Conservation (phyloP, 2,888 invertebrate genomes). For the Caenorhabditis imperialis region DNA sequence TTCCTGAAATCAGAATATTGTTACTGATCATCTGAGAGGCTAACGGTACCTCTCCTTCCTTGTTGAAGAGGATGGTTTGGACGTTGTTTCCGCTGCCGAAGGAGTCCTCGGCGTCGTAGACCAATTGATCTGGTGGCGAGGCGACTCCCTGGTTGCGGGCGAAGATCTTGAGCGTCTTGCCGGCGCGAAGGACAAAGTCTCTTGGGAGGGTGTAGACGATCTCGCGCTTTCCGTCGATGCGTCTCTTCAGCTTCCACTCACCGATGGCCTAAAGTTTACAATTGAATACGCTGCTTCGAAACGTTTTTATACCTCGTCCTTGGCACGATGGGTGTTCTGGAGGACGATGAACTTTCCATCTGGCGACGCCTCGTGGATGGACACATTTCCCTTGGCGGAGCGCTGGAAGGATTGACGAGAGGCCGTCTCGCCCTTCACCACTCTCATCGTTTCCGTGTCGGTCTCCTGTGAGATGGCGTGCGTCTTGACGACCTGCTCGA, state of each 20-base stretch:
- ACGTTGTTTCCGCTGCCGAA: slow-evolving; percentile 77
- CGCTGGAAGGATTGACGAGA: slow-evolving; percentile 81
- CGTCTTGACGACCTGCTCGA: slow-evolving; percentile 78
- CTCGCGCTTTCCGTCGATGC: slow-evolving; percentile 78
- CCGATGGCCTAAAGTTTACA: slow-evolving; percentile 53
- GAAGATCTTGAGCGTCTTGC: slow-evolving; percentile 75
- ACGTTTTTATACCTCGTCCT: slow-evolving; percentile 76
- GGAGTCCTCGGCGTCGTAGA: slow-evolving; percentile 73
- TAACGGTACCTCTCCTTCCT: slow-evolving; percentile 73
- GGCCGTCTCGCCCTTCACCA: slow-evolving; percentile 79
- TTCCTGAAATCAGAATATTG: slow-evolving; percentile 58
- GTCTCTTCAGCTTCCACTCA: slow-evolving; percentile 79
- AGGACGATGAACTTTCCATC: slow-evolving; percentile 80
- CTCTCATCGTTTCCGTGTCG: slow-evolving; percentile 76
- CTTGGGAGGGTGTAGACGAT: slow-evolving; percentile 77
- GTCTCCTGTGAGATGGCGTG: slow-evolving; percentile 75
- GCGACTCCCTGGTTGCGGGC: slow-evolving; percentile 70
- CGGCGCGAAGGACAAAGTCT: slow-evolving; percentile 75
- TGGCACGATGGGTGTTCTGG: slow-evolving; percentile 80
- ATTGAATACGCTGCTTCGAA: not conserved
- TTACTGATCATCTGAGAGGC: not conserved
- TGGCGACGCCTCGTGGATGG: slow-evolving; percentile 80
- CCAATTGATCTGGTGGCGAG: slow-evolving; percentile 72
- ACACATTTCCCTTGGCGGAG: slow-evolving; percentile 80
- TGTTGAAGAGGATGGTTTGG: slow-evolving; percentile 77